A percentile compares a stretch with the other conserved stretches of the same genome.
Conservation (phyloP, 2,797 vertebrate species). For the Hybognathus amarus region DNA sequence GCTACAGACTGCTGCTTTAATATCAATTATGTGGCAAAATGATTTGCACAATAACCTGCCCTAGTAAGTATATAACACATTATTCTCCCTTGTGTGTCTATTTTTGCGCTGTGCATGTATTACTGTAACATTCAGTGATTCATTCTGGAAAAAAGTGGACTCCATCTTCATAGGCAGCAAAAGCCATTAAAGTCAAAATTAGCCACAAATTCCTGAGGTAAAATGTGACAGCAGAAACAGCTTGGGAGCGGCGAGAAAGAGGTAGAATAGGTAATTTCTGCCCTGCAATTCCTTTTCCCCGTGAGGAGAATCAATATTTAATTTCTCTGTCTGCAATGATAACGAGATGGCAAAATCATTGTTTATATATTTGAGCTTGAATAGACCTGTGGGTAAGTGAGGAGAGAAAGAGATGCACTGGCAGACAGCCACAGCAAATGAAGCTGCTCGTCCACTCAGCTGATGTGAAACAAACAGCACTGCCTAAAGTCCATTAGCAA, state of each 20-base stretch:
- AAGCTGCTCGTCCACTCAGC: conserved; percentile 11
- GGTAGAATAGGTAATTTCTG: conserved; percentile 67
- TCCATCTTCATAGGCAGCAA: conserved; percentile 39
- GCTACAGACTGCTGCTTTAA: neutral
- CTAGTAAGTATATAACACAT: neutral
- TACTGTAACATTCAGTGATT: conserved; percentile 14
- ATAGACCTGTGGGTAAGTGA: conserved; percentile 59
- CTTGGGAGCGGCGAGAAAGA: conserved; percentile 52
- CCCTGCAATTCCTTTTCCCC: conserved; percentile 60
- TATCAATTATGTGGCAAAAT: neutral
- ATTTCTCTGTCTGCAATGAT: conserved; percentile 79
- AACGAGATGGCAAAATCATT: conserved; percentile 73
- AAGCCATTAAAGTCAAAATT: conserved; percentile 54
- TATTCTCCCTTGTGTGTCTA: conserved; percentile 21
- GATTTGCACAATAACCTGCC: neutral
- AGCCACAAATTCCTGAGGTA: conserved; percentile 58
- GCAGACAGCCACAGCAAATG: conserved; percentile 27
- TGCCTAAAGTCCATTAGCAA: conserved; percentile 35
- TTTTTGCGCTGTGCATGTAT: conserved; percentile 7
- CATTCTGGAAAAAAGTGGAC: conserved; percentile 28
- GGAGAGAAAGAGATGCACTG: conserved; percentile 39
- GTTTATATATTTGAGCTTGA: conserved; percentile 67
- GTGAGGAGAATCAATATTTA: conserved; percentile 78
- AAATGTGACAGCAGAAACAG: conserved; percentile 43
- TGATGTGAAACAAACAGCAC: conserved; percentile 22